Evolutionary conservation across 2,888 invertebrate species (phyloP).

Genomic region (Apodemia zela): DNA sequence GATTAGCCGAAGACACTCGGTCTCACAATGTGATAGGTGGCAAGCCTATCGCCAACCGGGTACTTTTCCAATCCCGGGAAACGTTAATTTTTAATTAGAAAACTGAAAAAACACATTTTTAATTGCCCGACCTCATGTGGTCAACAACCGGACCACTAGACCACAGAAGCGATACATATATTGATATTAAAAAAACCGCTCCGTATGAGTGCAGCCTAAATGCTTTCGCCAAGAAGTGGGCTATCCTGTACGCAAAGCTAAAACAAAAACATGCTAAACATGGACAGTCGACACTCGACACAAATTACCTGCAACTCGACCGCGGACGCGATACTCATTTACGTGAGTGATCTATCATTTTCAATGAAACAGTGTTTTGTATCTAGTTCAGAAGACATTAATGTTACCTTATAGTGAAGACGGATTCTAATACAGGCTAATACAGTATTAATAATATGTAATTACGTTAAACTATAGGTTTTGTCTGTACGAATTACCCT

Average conservation of each 20-base stretch:
- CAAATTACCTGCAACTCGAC: constrained; percentile 10
- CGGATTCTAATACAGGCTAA: constrained; percentile 6
- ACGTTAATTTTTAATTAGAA: too few species aligned
- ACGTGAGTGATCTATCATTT: constrained; percentile 23
- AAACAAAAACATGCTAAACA: constrained; percentile 13
- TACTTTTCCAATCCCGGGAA: too few species aligned
- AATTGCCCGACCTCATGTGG: too few species aligned
- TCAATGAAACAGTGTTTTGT: constrained; percentile 16
- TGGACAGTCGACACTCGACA: constrained; percentile 5
- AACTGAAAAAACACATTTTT: too few species aligned
- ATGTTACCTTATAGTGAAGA: constrained; percentile 1
- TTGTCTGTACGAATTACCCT: constrained; percentile 8
- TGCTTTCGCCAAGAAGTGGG: constrained; percentile 8
- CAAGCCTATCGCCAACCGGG: too few species aligned
- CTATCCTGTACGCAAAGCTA: constrained; percentile 1
- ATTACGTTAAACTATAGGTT: constrained; percentile 4
- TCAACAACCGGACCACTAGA: too few species aligned
- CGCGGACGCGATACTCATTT: not conserved
- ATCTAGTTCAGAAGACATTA: constrained; percentile 9
- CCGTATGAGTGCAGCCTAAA: not conserved
- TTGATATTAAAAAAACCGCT: not conserved
- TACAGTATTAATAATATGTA: constrained; percentile 8
- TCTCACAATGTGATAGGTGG: too few species aligned
- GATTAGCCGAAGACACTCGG: too few species aligned
- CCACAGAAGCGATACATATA: too few species aligned